Base-by-base conservation (phyloP, 1,140 invertebrate genomes). In the Drosophila paulistorum region DNA sequence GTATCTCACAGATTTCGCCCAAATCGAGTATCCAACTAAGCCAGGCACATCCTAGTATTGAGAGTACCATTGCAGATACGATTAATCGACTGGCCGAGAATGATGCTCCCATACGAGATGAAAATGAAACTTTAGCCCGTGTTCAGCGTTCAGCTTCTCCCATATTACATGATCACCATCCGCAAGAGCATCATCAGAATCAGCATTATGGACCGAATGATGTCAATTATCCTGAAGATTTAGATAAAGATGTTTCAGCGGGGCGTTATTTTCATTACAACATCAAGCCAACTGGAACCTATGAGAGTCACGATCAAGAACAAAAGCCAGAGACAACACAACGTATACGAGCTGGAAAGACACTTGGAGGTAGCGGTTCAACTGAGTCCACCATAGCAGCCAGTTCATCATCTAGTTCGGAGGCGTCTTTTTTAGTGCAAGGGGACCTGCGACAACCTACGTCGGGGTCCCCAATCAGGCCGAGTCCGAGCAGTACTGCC, bases 401-500 rank as follows among this genome's bases (percentile, higher is more conserved):
- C 30, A 30, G 30, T 30, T 7, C 30, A 30, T 51, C 45, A 17
- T 51, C 45, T 23, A 64, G 72, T 23, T 68, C 68, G 23, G 75
- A 74, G 72, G 66, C 79, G 77, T 79, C 91, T 92, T 92, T 92
- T 92, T 92, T 92, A 92, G 79, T 76, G 86, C 74, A 80, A 81
- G 83, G 91, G 91, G 91, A 79, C 80, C 91, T 89, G 77, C 91
- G 91, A 92, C 90, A 77, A 75, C 66, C 58, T 89, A 86, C 63
- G 85, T 92, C 91, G 90, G 90, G 91, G 91, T 91, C 91, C 91
- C 91, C 77, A 58, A 91, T 90, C 73, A 82, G 67, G 71, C 80
- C 90, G 90, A 86, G 83, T 85, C 79, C 74, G 72, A 91, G 81
- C 83, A 90, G 79, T 85, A 72, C 76, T 91, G 89, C 60, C 73